Percentiles rank a stretch among this genome's conserved stretches.
Conservation (phyloP, 1,140 invertebrate genomes). For the Drosophila takahashii region DNA sequence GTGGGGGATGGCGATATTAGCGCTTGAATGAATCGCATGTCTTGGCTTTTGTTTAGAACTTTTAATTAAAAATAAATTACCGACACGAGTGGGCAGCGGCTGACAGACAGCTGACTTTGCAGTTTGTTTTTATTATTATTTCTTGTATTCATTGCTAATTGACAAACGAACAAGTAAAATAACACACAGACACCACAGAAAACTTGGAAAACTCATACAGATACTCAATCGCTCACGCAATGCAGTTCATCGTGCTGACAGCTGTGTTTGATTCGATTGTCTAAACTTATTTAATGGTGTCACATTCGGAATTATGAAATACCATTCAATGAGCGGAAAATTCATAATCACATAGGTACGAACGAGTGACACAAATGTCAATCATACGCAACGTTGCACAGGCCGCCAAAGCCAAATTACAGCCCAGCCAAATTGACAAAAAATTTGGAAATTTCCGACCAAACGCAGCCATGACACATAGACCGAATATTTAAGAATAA, state of each 20-base stretch:
- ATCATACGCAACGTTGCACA: conserved; percentile 79
- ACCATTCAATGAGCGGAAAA: conserved; percentile 56
- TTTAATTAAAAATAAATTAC: conserved; percentile 80
- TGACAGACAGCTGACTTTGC: conserved; percentile 47
- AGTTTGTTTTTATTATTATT: conserved; percentile 21
- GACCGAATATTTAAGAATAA: conserved; percentile 16
- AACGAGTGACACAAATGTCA: conserved; percentile 68
- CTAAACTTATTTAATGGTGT: conserved; percentile 63
- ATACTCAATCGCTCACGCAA: conserved; percentile 20
- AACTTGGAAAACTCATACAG: conserved; percentile 2
- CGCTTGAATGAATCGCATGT: conserved; percentile 80
- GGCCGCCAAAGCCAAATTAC: conserved; percentile 21
- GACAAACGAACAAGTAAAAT: conserved; percentile 38
- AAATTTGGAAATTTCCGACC: conserved; percentile 40
- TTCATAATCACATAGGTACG: conserved; percentile 34
- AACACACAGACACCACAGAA: conserved; percentile 16
- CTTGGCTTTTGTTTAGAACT: conserved; percentile 76
- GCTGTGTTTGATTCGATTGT: conserved; percentile 57
- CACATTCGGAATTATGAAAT: conserved; percentile 69
- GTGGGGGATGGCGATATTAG: conserved; percentile 37
- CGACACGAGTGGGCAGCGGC: conserved; percentile 53
- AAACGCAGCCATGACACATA: conserved; percentile 35
- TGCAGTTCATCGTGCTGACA: conserved; percentile 42
- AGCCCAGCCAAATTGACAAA: conserved; percentile 25
- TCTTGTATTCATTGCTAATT: conserved; percentile 51